phyloP scores from a whole-genome alignment of 2,797 vertebrate species.

The Myiothlypis coronata region DNA sequence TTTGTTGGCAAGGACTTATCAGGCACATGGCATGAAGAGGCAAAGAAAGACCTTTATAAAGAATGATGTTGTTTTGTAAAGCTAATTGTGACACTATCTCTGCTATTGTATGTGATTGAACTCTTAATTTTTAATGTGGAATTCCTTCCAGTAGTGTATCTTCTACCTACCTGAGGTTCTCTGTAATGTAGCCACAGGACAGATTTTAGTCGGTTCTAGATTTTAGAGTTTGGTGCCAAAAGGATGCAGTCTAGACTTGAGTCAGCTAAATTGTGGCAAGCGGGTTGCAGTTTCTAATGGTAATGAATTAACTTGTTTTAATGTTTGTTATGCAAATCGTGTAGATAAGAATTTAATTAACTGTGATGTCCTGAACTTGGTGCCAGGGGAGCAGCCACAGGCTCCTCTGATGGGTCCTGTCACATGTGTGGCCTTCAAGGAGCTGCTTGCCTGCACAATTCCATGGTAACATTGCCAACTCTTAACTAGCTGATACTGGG shows the following conservation, averaged over 20 bases:
- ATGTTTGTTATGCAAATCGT: not conserved
- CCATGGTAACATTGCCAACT: not conserved
- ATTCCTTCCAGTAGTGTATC: not conserved
- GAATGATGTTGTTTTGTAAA: conserved; percentile 38
- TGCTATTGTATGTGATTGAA: conserved; percentile 44
- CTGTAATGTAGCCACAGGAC: not conserved
- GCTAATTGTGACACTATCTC: conserved; percentile 58
- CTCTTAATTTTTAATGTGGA: conserved; percentile 64
- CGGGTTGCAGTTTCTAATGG: not conserved
- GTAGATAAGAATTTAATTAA: not conserved
- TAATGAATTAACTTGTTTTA: not conserved
- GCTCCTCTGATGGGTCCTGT: not conserved
- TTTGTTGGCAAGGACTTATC: conserved; percentile 71
- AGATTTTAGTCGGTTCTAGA: not conserved
- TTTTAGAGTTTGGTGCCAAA: not conserved
- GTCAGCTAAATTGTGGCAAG: not conserved
- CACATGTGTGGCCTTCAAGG: not conserved
- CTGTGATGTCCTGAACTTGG: not conserved
- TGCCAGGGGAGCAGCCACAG: not conserved
- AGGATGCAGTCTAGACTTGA: not conserved
- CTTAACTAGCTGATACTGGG: not conserved
- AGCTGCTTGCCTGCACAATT: not conserved
- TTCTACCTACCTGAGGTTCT: conserved; percentile 34
- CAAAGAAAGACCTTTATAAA: conserved; percentile 48
- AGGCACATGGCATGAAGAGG: conserved; percentile 36